phyloP scores from a whole-genome alignment of 2,797 vertebrate species.

The Neosilurus hyrtlii region DNA sequence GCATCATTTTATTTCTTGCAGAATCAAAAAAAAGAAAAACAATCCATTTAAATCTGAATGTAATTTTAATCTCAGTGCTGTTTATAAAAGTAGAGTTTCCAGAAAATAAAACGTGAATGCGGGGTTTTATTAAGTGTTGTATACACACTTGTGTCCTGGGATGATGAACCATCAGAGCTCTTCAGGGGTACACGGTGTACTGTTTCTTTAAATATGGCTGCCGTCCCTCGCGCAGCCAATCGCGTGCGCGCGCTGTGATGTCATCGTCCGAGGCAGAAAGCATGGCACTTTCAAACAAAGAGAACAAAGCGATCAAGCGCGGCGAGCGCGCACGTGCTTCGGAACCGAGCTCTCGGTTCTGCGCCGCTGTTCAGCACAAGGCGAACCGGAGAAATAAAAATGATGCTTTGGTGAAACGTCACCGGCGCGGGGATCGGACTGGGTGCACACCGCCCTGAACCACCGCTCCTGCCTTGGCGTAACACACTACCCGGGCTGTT shows the following conservation, averaged over 20 bases:
- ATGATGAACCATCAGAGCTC: neutral
- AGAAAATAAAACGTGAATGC: neutral
- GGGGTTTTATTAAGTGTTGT: too few species aligned
- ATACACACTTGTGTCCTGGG: neutral
- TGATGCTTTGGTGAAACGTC: neutral
- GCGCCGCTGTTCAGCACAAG: neutral
- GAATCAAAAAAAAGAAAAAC: neutral
- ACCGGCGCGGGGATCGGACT: constrained; percentile 12
- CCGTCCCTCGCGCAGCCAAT: constrained; percentile 74
- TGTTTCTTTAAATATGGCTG: constrained; percentile 77
- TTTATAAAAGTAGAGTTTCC: neutral
- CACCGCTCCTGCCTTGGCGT: constrained; percentile 50
- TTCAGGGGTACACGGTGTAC: constrained; percentile 39
- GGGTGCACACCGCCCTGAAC: constrained; percentile 64
- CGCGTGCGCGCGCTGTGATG: constrained; percentile 82
- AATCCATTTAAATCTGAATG: neutral
- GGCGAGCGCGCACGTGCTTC: constrained; percentile 48
- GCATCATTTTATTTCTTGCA: too few species aligned
- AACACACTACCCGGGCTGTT: neutral
- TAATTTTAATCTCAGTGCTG: neutral
- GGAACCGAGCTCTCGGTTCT: neutral
- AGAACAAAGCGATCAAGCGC: constrained; percentile 84
- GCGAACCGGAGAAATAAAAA: neutral
- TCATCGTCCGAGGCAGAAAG: constrained; percentile 86
- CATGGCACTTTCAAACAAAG: constrained; percentile 97